Conservation (phyloP, 2,797 vertebrate genomes). For the Pangasius sanitwongsei region DNA sequence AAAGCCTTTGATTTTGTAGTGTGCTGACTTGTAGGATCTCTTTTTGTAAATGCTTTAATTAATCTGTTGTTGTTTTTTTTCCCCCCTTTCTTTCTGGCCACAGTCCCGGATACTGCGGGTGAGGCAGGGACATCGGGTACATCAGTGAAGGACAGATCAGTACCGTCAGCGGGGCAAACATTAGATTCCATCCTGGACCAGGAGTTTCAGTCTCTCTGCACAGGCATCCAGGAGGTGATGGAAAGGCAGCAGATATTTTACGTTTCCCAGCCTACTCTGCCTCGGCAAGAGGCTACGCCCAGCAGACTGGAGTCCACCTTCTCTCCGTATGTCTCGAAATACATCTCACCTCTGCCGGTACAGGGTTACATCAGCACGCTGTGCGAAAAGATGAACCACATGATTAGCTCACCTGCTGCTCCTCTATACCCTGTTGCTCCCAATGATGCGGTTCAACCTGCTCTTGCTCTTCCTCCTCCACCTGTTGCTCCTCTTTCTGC, state of each 20-base stretch:
- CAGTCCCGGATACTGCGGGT: slow-evolving; percentile 13
- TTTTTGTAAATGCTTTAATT: neutral
- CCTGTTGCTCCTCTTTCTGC: slow-evolving; percentile 33
- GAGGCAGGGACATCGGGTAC: slow-evolving; percentile 52
- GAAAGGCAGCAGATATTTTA: slow-evolving; percentile 84
- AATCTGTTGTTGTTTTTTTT: neutral
- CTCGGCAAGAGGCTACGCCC: slow-evolving; percentile 68
- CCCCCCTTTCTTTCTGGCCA: neutral
- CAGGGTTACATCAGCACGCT: slow-evolving; percentile 86
- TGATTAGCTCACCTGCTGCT: slow-evolving; percentile 74
- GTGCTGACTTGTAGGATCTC: neutral
- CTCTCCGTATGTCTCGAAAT: slow-evolving; percentile 83
- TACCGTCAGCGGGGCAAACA: slow-evolving; percentile 64
- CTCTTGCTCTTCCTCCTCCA: slow-evolving; percentile 50
- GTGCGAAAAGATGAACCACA: slow-evolving; percentile 82
- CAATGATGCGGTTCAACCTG: slow-evolving; percentile 36
- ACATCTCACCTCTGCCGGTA: slow-evolving; percentile 77
- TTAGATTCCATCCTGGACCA: slow-evolving; percentile 86
- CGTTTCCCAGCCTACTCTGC: slow-evolving; percentile 72
- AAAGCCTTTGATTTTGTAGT: neutral
- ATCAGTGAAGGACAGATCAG: slow-evolving; percentile 59
- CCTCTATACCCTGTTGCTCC: neutral
- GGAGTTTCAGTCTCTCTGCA: slow-evolving; percentile 86
- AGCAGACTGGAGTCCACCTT: slow-evolving; percentile 76
- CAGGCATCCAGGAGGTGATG: slow-evolving; percentile 86